phyloP scores from a whole-genome alignment of 1,140 invertebrate genomes.

The Drosophila azteca region DNA sequence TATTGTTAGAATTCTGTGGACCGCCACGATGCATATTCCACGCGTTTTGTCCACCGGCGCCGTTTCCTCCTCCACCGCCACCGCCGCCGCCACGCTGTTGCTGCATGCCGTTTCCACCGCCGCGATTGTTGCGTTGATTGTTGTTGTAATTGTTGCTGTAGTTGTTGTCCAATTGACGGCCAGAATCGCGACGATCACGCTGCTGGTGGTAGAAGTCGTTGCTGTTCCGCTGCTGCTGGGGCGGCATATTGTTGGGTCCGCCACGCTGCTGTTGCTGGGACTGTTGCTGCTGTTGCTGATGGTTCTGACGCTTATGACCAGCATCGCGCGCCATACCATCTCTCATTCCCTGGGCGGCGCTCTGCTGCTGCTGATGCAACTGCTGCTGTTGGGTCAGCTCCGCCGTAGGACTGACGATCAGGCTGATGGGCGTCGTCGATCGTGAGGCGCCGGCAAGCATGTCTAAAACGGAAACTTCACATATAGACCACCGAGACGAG shows the following conservation, averaged over 20 bases:
- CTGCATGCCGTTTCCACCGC: conserved; percentile 57
- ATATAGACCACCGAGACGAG: conserved; percentile 69
- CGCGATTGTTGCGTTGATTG: conserved; percentile 71
- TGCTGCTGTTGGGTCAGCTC: conserved; percentile 91
- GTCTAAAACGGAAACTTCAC: conserved; percentile 88
- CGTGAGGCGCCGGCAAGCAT: conserved; percentile 89
- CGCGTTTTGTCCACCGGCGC: conserved; percentile 46
- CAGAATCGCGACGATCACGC: conserved; percentile 79
- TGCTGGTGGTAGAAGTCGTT: conserved; percentile 76
- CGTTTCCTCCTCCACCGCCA: conserved; percentile 41
- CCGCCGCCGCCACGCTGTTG: conserved; percentile 41
- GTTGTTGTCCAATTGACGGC: conserved; percentile 73
- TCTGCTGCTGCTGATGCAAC: conserved; percentile 71
- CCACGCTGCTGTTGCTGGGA: conserved; percentile 67
- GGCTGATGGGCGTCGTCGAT: conserved; percentile 90
- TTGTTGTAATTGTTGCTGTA: conserved; percentile 83
- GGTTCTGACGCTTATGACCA: conserved; percentile 80
- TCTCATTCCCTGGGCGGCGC: conserved; percentile 50
- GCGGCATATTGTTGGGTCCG: conserved; percentile 58
- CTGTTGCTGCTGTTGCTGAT: conserved; percentile 64
- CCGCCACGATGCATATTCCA: conserved; percentile 81
- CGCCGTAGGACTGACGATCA: conserved; percentile 91
- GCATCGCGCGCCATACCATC: conserved; percentile 75
- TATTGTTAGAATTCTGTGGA: conserved; percentile 70
- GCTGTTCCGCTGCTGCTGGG: conserved; percentile 40